Percentiles rank a stretch among this genome's conserved stretches.
Conservation (phyloP, 1,140 invertebrate species). For the Caenorhabditis tropicalis region DNA sequence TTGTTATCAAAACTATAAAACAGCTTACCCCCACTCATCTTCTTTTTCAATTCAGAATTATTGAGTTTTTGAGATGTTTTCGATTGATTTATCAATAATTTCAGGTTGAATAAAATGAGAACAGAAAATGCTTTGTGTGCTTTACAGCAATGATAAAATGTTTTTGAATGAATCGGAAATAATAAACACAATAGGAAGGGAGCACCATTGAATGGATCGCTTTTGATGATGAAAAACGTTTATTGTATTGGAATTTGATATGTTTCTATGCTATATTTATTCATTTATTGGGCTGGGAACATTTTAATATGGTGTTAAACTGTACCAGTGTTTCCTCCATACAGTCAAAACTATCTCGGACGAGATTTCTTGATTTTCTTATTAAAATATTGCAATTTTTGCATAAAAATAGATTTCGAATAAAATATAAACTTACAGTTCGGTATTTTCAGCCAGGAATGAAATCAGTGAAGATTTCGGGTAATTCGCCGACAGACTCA, state of each 20-base stretch:
- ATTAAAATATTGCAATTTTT: too few species aligned
- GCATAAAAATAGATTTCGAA: too few species aligned
- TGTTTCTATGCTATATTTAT: too few species aligned
- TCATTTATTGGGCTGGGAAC: too few species aligned
- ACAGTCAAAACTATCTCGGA: background rate
- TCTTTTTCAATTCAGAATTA: background rate
- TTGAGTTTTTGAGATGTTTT: background rate
- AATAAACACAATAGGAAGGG: conserved; percentile 8
- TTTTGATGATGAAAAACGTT: background rate
- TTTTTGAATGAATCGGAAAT: background rate
- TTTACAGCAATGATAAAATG: background rate
- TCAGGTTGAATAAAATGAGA: too few species aligned
- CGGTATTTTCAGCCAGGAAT: background rate
- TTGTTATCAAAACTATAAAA: background rate
- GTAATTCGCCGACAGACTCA: background rate
- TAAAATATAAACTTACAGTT: too few species aligned
- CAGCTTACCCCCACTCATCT: conserved; percentile 9
- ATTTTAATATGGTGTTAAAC: too few species aligned
- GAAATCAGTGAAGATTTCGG: background rate
- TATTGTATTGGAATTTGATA: too few species aligned
- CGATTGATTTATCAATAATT: too few species aligned
- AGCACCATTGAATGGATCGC: background rate
- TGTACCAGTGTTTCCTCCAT: background rate
- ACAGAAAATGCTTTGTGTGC: background rate
- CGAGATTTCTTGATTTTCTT: too few species aligned